Evolutionary conservation across 2,888 invertebrate species (phyloP).

Genomic region (Phaonia tiefii): DNA sequence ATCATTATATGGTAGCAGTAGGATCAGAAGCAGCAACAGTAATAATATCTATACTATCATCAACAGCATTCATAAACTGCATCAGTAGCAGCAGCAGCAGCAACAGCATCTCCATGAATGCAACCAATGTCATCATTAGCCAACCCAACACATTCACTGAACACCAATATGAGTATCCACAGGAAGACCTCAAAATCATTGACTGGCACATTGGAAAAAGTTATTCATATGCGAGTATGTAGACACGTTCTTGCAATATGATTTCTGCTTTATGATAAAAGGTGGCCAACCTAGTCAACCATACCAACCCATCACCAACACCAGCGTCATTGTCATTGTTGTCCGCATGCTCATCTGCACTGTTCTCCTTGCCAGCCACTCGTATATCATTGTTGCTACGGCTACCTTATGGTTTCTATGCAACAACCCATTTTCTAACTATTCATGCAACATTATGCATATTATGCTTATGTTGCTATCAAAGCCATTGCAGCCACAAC

Average conservation of each 20-base stretch:
- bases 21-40: slow-evolving; percentile 8
- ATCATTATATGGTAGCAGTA: no score
- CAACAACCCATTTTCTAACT: slow-evolving; percentile 20
- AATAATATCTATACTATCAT: slow-evolving; percentile 49
- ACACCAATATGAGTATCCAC: no score
- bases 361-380: not conserved
- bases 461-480: slow-evolving; percentile 21
- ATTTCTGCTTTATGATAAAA: no score
- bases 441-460: slow-evolving; percentile 37
- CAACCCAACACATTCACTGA: slow-evolving; percentile 54
- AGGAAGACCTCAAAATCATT: no score
- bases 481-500: not conserved
- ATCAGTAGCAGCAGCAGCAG: slow-evolving; percentile 14
- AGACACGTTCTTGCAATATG: no score
- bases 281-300: not conserved
- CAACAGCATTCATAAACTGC: slow-evolving; percentile 57
- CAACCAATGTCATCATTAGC: slow-evolving; percentile 65
- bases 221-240: not conserved
- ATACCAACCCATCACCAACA: slow-evolving; percentile 38
- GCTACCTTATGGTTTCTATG: slow-evolving; percentile 1
- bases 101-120: slow-evolving; percentile 40
- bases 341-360: not conserved
- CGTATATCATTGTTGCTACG: not conserved
- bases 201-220: no score
- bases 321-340: slow-evolving; percentile 31